Evolutionary conservation across 2,113 vertebrate genomes (phyloP).

Genomic region (Atherinomorus stipes): DNA sequence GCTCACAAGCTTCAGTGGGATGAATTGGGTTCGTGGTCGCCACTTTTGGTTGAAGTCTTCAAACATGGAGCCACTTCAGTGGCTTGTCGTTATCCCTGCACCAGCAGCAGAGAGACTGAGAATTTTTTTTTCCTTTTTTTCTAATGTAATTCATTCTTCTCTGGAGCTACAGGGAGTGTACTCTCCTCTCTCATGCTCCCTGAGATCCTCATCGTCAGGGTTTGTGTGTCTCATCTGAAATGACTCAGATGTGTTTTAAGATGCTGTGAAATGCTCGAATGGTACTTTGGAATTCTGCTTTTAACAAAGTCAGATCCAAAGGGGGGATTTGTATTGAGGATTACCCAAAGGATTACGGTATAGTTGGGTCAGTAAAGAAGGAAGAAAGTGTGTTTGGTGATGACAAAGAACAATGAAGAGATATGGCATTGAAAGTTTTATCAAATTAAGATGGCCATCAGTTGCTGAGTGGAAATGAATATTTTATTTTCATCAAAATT

Average conservation of each 20-base stretch:
- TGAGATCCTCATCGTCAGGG: conserved; percentile 48
- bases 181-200: conserved; percentile 43
- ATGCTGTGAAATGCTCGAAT: conserved; percentile 41
- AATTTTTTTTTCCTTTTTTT: conserved; percentile 40
- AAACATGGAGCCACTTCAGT: conserved; percentile 67
- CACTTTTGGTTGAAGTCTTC: conserved; percentile 64
- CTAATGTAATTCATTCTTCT: conserved; percentile 57
- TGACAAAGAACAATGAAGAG: conserved; percentile 59
- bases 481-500: conserved; percentile 82
- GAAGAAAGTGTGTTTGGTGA: conserved; percentile 32
- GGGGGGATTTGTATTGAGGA: conserved; percentile 37
- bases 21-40: conserved; percentile 61
- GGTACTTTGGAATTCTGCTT: conserved; percentile 55
- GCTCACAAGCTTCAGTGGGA: conserved; percentile 55
- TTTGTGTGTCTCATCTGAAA: conserved; percentile 68
- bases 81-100: conserved; percentile 63
- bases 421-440: conserved; percentile 57
- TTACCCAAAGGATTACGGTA: conserved; percentile 45
- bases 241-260: conserved; percentile 67
- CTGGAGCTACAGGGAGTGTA: conserved; percentile 42
- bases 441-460: conserved; percentile 76
- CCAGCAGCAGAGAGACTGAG: conserved; percentile 51
- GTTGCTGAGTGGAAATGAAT: conserved; percentile 74
- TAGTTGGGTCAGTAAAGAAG: conserved; percentile 12
- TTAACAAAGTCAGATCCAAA: conserved; percentile 57